phyloP scores from a whole-genome alignment of 2,113 vertebrate species.

The Calyptomena viridis region DNA sequence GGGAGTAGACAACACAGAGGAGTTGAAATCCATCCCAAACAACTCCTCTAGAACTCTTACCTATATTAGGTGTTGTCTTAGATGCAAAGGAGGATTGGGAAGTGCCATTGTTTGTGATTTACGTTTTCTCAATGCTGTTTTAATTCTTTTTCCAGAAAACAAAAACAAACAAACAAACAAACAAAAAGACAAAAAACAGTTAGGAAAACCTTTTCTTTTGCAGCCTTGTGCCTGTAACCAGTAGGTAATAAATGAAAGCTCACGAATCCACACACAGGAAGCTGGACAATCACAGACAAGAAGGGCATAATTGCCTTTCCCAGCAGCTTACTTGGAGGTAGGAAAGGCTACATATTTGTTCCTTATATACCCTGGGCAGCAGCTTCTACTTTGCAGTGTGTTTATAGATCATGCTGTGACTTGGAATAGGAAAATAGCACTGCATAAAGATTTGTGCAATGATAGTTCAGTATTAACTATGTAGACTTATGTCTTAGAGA shows the following conservation, averaged over 20 bases:
- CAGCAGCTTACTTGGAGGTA: constrained; percentile 57
- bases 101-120: neutral
- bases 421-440: constrained; percentile 14
- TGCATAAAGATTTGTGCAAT: neutral
- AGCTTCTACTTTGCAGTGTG: neutral
- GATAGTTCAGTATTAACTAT: neutral
- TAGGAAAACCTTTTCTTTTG: neutral
- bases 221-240: neutral
- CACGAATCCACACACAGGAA: neutral
- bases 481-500: neutral
- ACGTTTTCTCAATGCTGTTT: neutral
- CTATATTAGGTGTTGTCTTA: neutral
- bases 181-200: neutral
- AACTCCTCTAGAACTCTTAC: neutral
- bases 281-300: constrained; percentile 54
- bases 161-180: neutral
- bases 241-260: constrained; percentile 20
- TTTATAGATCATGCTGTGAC: constrained; percentile 34
- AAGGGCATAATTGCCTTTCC: constrained; percentile 53
- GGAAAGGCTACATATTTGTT: constrained; percentile 33
- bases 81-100: neutral
- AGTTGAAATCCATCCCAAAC: neutral
- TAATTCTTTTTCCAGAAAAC: neutral
- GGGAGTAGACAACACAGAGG: neutral
- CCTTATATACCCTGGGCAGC: neutral